A percentile compares a stretch with the other conserved stretches of the same genome.
phyloP scores from a whole-genome alignment of 2,888 invertebrate genomes.

The Mimumesa dahlbomi region DNA sequence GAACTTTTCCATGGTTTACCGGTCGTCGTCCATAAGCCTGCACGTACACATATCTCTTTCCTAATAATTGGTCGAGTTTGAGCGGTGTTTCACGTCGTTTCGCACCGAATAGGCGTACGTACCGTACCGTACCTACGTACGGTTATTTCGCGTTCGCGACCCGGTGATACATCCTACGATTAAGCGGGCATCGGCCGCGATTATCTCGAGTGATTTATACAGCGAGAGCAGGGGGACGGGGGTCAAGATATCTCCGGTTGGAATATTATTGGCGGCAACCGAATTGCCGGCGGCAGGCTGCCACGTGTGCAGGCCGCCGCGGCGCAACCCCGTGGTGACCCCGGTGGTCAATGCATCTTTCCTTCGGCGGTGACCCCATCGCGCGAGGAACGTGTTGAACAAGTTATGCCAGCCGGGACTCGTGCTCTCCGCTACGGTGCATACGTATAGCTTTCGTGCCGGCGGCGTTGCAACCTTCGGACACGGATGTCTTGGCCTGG shows the following conservation, averaged over 20 bases:
- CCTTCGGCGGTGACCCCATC: slow-evolving; percentile 72
- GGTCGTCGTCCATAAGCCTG: not conserved
- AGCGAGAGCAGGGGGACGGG: slow-evolving; percentile 8
- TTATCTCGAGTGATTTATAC: slow-evolving; percentile 74
- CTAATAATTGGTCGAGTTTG: slow-evolving; percentile 30
- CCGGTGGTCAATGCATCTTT: slow-evolving; percentile 68
- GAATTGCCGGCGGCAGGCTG: slow-evolving; percentile 70
- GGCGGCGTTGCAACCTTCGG: slow-evolving; percentile 29
- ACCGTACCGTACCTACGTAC: slow-evolving; percentile 15
- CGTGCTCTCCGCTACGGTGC: slow-evolving; percentile 33
- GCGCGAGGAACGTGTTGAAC: slow-evolving; percentile 74
- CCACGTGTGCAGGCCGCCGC: slow-evolving; percentile 62
- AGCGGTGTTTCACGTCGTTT: slow-evolving; percentile 1
- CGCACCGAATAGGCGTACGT: slow-evolving; percentile 19
- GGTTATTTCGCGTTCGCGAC: slow-evolving; percentile 33
- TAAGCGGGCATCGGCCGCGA: slow-evolving; percentile 72
- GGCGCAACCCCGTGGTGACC: slow-evolving; percentile 69
- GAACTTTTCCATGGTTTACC: slow-evolving; percentile 36
- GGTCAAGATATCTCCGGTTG: slow-evolving; percentile 44
- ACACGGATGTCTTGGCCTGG: slow-evolving; percentile 39
- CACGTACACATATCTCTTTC: slow-evolving; percentile 7
- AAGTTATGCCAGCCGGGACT: slow-evolving; percentile 68
- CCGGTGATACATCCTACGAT: slow-evolving; percentile 69
- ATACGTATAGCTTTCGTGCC: slow-evolving; percentile 21
- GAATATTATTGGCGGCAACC: slow-evolving; percentile 66